phyloP scores from a whole-genome alignment of 2,113 vertebrate species.

The Steatornis caripensis region DNA sequence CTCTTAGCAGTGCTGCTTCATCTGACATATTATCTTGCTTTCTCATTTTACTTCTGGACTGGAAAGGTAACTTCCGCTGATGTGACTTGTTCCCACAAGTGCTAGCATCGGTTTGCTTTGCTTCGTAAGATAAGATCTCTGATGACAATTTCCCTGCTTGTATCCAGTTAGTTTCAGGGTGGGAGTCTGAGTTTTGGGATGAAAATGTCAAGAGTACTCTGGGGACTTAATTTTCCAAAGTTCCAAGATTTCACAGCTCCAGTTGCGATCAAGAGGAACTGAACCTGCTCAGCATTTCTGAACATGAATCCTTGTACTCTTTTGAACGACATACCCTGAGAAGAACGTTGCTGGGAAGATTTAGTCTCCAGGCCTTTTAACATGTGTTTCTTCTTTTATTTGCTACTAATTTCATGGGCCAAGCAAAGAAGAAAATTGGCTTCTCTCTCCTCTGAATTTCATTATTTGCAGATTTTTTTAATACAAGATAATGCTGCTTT shows the following conservation, averaged over 20 bases:
- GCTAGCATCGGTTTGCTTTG: not conserved
- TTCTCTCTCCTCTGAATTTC: conserved; percentile 49
- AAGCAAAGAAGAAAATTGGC: conserved; percentile 45
- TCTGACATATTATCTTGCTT: not conserved
- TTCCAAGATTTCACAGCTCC: not conserved
- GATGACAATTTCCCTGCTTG: not conserved
- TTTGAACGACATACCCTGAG: not conserved
- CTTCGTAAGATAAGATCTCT: not conserved
- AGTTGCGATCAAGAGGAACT: not conserved
- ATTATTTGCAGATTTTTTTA: conserved; percentile 67
- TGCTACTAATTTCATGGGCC: conserved; percentile 23
- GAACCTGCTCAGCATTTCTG: not conserved
- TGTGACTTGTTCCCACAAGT: not conserved
- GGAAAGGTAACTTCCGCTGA: not conserved
- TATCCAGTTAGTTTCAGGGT: not conserved
- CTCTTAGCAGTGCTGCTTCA: not conserved
- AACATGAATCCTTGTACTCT: not conserved
- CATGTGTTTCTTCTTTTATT: conserved; percentile 32
- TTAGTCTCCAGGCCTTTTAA: not conserved
- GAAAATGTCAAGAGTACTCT: not conserved
- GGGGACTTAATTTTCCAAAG: not conserved
- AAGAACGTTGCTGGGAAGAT: conserved; percentile 13
- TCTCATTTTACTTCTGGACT: not conserved
- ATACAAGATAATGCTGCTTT: conserved; percentile 57
- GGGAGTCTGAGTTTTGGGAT: not conserved